phyloP scores from a whole-genome alignment of 2,797 vertebrate genomes.

The Coregonus sp. region DNA sequence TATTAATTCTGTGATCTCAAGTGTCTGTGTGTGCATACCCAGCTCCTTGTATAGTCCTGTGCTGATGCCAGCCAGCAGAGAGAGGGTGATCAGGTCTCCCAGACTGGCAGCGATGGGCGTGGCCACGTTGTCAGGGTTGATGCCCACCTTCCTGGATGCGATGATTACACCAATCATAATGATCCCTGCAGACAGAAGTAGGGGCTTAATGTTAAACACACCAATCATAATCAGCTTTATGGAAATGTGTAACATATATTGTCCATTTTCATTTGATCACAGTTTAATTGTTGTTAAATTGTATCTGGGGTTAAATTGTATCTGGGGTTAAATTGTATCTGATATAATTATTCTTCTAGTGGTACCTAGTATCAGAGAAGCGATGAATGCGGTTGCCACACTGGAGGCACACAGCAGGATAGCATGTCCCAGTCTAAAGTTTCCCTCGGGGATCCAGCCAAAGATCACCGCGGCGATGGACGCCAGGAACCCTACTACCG shows the following conservation, averaged over 20 bases:
- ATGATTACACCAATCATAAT: constrained; percentile 98
- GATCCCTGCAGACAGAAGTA: constrained; percentile 77
- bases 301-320: too few relatives aligned
- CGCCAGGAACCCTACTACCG: constrained; percentile 95
- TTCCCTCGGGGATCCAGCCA: constrained; percentile 96
- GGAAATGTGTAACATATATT: too few relatives aligned
- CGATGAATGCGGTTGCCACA: constrained; percentile 95
- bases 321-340: too few relatives aligned
- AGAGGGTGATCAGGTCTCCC: constrained; percentile 95
- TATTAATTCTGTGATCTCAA: too few relatives aligned
- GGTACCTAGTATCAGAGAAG: constrained; percentile 91
- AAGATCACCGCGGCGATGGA: constrained; percentile 95
- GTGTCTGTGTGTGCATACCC: constrained; percentile 69
- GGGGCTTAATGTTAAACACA: constrained; percentile 12
- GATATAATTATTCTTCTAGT: too few relatives aligned
- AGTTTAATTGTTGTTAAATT: too few relatives aligned
- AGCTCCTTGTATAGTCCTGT: constrained; percentile 92
- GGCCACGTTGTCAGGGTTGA: constrained; percentile 97
- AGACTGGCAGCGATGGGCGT: constrained; percentile 96
- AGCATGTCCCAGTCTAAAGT: constrained; percentile 88
- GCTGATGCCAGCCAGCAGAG: constrained; percentile 94
- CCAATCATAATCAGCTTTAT: neutral
- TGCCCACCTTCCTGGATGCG: constrained; percentile 92
- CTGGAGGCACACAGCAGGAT: constrained; percentile 96
- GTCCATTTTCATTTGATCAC: too few relatives aligned